Conservation (phyloP, 2,113 vertebrate genomes). For the Cettia cetti region DNA sequence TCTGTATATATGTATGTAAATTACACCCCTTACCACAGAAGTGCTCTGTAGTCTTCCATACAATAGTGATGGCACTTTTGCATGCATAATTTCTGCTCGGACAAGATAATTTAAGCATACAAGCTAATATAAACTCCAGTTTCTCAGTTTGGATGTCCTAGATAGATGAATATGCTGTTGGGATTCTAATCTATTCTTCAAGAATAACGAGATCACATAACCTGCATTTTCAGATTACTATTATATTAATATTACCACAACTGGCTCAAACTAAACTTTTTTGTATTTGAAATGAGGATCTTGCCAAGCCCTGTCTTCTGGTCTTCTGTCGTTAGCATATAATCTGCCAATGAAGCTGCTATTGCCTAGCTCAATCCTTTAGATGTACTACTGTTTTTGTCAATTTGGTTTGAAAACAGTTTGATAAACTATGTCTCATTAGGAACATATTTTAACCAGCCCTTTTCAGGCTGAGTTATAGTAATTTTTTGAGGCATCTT, state of each 20-base stretch:
- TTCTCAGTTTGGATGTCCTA: neutral
- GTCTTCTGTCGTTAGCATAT: neutral
- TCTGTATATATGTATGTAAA: neutral
- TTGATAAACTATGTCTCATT: neutral
- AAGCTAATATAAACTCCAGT: neutral
- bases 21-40: neutral
- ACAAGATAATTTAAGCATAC: neutral
- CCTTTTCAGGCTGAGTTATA: neutral
- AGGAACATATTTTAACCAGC: neutral
- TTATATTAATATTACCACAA: neutral
- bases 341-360: neutral
- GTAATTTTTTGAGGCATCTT: neutral
- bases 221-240: neutral
- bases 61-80: neutral
- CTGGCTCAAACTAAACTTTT: neutral
- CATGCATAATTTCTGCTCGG: neutral
- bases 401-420: neutral
- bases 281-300: neutral
- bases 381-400: neutral
- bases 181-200: neutral
- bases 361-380: neutral
- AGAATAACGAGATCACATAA: neutral
- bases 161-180: neutral
- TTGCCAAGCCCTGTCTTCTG: neutral
- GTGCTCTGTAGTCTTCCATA: neutral